A percentile compares a stretch with the other conserved stretches of the same genome.
Evolutionary conservation across 2,113 vertebrate species (phyloP).

Genomic region (Paracanthobrama guichenoti): DNA sequence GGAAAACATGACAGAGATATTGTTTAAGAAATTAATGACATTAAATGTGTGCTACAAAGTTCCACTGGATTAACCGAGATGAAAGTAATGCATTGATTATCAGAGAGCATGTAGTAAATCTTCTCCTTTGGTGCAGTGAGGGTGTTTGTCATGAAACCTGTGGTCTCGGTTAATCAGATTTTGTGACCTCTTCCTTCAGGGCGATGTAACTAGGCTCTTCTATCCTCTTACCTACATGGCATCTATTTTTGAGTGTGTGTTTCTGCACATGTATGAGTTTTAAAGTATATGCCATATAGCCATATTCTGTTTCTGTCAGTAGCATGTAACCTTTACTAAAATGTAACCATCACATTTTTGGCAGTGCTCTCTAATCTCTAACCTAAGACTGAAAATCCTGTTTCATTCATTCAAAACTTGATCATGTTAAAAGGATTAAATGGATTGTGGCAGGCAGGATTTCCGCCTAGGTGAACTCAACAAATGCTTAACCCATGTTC

Average conservation of each 20-base stretch:
- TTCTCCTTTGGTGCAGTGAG: neutral
- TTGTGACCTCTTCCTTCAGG: neutral
- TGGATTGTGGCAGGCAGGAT: neutral
- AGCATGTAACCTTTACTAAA: neutral
- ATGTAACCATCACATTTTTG: neutral
- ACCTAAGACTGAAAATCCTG: neutral
- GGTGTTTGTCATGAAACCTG: neutral
- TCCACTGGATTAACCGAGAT: neutral
- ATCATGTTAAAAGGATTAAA: constrained; percentile 31
- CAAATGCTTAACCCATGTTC: neutral
- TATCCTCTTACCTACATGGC: neutral
- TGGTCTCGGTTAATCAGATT: constrained; percentile 5
- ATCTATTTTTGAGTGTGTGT: constrained; percentile 6
- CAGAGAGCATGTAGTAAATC: neutral
- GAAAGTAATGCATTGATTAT: neutral
- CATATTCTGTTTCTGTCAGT: neutral
- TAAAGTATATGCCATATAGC: neutral
- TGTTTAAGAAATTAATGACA: neutral
- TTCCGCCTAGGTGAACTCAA: neutral
- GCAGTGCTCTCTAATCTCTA: neutral
- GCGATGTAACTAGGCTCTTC: neutral
- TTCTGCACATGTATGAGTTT: neutral
- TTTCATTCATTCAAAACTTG: constrained; percentile 15
- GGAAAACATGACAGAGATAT: neutral
- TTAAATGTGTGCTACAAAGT: neutral